Conservation (phyloP, 2,888 invertebrate species). For the Epistrophella euchroma region DNA sequence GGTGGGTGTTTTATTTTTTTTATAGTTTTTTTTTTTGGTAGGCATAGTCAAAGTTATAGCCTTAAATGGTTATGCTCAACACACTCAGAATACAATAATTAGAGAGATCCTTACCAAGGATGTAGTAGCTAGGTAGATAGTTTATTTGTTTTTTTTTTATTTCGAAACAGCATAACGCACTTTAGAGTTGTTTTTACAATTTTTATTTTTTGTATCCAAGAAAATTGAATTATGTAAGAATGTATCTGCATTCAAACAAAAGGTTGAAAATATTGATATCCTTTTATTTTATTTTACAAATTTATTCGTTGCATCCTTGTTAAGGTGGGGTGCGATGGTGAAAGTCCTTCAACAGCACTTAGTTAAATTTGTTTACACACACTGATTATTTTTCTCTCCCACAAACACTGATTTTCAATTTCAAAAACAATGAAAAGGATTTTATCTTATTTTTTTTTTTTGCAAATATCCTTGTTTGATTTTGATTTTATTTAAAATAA, state of each 20-base stretch:
- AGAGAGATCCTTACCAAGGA: conserved; percentile 19
- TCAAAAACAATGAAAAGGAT: conserved; percentile 30
- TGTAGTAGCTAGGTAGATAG: neutral
- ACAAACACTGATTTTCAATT: conserved; percentile 37
- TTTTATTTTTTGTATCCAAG: conserved; percentile 10
- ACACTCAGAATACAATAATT: conserved; percentile 1
- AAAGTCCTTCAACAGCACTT: conserved; percentile 27
- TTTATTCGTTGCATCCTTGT: conserved; percentile 9
- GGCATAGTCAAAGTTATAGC: conserved; percentile 1
- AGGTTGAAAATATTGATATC: neutral
- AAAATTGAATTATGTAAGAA: conserved; percentile 67
- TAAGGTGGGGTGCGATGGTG: neutral
- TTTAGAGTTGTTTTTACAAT: neutral
- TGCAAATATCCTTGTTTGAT: conserved; percentile 17
- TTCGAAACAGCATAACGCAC: conserved; percentile 20
- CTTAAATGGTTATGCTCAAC: conserved; percentile 54
- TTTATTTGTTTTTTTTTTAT: neutral
- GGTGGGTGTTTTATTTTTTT: conserved; percentile 58
- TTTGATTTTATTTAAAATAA: conserved; percentile 26
- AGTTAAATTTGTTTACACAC: conserved; percentile 65
- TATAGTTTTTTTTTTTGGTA: neutral
- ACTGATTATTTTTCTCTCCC: neutral
- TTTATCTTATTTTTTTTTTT: neutral
- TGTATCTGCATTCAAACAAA: conserved; percentile 33
- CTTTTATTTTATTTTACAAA: neutral